Percentiles rank a stretch among this genome's conserved stretches.
phyloP scores from a whole-genome alignment of 1,140 invertebrate species.

The Mactra quadrangularis region DNA sequence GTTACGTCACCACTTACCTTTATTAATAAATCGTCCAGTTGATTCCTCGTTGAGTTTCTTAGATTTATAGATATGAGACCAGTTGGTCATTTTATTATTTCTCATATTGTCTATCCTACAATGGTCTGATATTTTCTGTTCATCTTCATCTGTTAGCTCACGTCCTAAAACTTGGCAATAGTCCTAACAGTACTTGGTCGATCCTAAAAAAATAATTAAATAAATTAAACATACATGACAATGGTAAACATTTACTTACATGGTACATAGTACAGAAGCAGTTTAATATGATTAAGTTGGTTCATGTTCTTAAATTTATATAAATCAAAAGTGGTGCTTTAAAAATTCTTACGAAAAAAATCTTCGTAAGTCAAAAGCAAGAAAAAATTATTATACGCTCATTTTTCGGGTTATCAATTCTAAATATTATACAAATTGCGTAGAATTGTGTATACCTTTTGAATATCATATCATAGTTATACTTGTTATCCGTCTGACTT shows the following conservation, averaged over 20 bases:
- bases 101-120: conserved; percentile 35
- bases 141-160: conserved; percentile 21
- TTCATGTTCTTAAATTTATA: not conserved
- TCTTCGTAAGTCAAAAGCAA: no score
- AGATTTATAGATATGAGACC: not conserved
- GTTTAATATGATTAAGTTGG: not conserved
- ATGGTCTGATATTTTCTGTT: not conserved
- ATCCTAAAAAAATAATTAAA: not conserved
- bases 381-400: no score
- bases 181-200: not conserved
- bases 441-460: no score
- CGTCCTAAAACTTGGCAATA: conserved; percentile 25
- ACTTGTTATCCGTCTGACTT: no score
- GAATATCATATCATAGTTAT: no score
- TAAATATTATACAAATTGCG: no score
- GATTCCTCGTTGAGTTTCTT: not conserved
- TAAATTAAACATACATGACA: not conserved
- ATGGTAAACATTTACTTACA: not conserved
- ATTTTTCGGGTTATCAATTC: no score
- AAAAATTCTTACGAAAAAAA: no score
- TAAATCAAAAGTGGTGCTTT: no score
- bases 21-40: conserved; percentile 22
- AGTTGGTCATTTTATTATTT: conserved; percentile 24
- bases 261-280: not conserved
- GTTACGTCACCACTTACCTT: no score